Evolutionary conservation across 2,888 invertebrate genomes (phyloP).

Genomic region (Spodoptera littoralis): DNA sequence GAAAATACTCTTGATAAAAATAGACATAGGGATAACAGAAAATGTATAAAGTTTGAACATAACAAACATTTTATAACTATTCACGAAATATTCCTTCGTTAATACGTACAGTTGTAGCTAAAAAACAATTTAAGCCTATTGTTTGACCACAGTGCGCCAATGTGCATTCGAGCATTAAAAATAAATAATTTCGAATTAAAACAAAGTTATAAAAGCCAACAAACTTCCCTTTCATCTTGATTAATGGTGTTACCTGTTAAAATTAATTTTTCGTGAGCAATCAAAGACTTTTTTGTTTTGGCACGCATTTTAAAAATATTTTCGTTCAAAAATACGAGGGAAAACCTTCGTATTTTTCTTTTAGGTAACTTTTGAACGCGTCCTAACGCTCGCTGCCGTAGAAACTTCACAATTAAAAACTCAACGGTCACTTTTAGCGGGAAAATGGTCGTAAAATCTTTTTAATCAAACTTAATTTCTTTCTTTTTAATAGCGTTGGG

Average conservation of each 20-base stretch:
- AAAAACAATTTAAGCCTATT: no score
- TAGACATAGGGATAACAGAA: no score
- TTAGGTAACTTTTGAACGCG: conserved; percentile 15
- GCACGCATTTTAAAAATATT: conserved; percentile 30
- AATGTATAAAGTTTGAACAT: no score
- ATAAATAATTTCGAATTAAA: no score
- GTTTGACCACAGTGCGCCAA: no score
- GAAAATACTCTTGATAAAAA: no score
- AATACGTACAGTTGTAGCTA: no score
- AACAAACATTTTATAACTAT: no score
- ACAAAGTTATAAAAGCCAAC: no score
- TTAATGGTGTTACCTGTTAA: neutral
- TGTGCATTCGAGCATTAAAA: no score
- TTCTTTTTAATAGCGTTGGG: conserved; percentile 20
- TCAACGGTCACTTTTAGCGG: conserved; percentile 7
- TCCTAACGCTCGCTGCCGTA: conserved; percentile 1
- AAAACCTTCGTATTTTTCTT: conserved; percentile 12
- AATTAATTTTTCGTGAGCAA: conserved; percentile 15
- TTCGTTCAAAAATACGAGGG: neutral
- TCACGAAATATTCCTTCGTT: no score
- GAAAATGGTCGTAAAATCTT: conserved; percentile 38
- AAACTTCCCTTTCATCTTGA: no score
- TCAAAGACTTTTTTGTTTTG: conserved; percentile 13
- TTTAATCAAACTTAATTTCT: conserved; percentile 47
- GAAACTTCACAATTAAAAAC: conserved; percentile 41